Base-by-base conservation (phyloP, 2,888 invertebrate species). In the Drosophila mayaguana region DNA sequence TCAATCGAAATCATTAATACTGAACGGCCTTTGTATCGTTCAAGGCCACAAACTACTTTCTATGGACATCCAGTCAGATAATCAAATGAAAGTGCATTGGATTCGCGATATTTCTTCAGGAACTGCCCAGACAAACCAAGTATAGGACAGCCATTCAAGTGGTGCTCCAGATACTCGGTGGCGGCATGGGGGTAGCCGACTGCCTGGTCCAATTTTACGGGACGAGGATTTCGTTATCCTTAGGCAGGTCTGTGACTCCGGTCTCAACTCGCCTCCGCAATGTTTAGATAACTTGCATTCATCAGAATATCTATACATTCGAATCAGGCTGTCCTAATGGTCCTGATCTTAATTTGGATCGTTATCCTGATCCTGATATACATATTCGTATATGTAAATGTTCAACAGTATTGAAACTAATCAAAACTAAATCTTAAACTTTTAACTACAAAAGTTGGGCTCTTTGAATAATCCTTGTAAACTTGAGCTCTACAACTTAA, bases 61-160 rank as follows among this genome's bases (percentile, higher is more conserved):
- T 14, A 14, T 2, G 2, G 11, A 11, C n/a, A 18, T n/a, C n/a
- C 48, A 9, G 48, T 28, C 7, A 12, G 28, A 28, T 48, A n/a
- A 2, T 40, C n/a, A 40, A 40, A 40, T 40, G 8, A 40, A 40
- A 40, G 8, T 40, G 87, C 63, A 92, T 91, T 20, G 91, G 90
- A 5, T 91, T 91, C 50, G 78, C 91, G 3, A 89, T 91, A 7
- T 80, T 91, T 91, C 16, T 92, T 89, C 75, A 73, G 91, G 91
- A 69, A 70, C 48, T 91, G 91, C 46, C 43, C 91, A 38, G 73
- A 86, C 1, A 40, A 70, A 80, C 90, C 4, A 80, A 83, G 34
- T 7, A 20, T 3, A 91, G 90, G 57, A 90, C 89, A 0, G 79
- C 74, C 11, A 64, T 83, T 1, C 91, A 92, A 64, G 85, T 91